Percentiles rank a stretch among this genome's conserved stretches.
These are phyloP conservation scores for Theristicus caerulescens DNA, from an alignment of 2,113 vertebrate species.

Conservation along the genomic window DNA sequence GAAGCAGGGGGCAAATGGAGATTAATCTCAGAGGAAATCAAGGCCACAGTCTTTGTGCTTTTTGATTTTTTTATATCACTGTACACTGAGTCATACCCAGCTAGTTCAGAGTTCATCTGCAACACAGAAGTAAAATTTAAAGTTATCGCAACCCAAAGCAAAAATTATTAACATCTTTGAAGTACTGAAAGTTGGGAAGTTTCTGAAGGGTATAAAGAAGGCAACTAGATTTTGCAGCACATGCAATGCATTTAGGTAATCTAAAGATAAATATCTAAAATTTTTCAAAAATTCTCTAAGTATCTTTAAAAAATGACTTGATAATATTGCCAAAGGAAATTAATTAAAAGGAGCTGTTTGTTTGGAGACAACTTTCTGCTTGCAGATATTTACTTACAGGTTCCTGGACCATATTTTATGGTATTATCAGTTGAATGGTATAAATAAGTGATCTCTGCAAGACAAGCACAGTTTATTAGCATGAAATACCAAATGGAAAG, in stretches of 20 bases:
- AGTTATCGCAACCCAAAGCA: not conserved
- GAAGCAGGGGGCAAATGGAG: not conserved
- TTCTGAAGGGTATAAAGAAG: not conserved
- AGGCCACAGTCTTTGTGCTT: not conserved
- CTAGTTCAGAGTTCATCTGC: conserved; percentile 35
- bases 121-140: not conserved
- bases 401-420: not conserved
- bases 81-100: conserved; percentile 28
- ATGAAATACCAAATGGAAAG: not conserved
- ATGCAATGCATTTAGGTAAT: not conserved
- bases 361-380: not conserved
- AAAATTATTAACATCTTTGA: not conserved
- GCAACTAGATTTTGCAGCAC: not conserved
- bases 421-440: not conserved
- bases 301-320: not conserved
- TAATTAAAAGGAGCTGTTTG: not conserved
- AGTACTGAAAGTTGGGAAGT: not conserved
- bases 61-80: not conserved
- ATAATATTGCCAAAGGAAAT: not conserved
- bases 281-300: not conserved
- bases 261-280: not conserved
- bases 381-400: not conserved
- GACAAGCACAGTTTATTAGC: not conserved
- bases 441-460: not conserved
- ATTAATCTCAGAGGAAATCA: conserved; percentile 7